Base-by-base conservation (phyloP, 2,888 invertebrate genomes). In the Netelia melanura region DNA sequence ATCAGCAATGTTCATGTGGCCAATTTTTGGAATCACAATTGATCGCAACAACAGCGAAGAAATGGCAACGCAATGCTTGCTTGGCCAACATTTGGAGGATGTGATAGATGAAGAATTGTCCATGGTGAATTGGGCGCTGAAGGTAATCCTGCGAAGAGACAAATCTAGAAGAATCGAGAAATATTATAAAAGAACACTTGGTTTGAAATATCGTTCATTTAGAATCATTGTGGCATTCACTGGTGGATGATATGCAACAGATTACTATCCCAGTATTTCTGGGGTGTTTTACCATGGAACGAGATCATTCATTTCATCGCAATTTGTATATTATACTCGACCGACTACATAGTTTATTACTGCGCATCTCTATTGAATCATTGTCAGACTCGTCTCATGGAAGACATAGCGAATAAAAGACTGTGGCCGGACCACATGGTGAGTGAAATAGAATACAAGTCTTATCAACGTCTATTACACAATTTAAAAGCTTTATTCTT, bases 161-260 rank as follows among this genome's bases (percentile, higher is more conserved):
- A 70, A 52, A 58, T n/a, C 21, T 38, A 3, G 38, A 6, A 38
- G 6, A 38, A 38, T 6, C 38, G 8, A 38, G 38, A 3, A 48
- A 62, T 43, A 38, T 30, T 67, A 72, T 10, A 70, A 9, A 68
- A 25, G 75, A 84, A 80, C 17, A 43, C 10, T 43, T 58, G 14
- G 23, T 11, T 48, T 3, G 11, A 48, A 52, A 70, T 9, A 44
- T 64, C 14, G 54, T 58, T 43, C 77, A 61, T 85, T 68, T 77
- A 93, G 93, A 89, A 85, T 72, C 89, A 91, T 54, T 93, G 90
- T 75, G 93, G 93, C 44, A 81, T 91, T 2, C 87, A 90, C 67
- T 93, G 93, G 93, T 93, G 93, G 91, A 91, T 92, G 88, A 90
- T 93, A 78, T 93, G 92, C 80, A 89, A 91, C 72, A 89, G 90